A percentile compares a stretch with the other conserved stretches of the same genome.
Evolutionary conservation across 2,888 invertebrate species (phyloP).

Genomic region (Glomeris marginata): DNA sequence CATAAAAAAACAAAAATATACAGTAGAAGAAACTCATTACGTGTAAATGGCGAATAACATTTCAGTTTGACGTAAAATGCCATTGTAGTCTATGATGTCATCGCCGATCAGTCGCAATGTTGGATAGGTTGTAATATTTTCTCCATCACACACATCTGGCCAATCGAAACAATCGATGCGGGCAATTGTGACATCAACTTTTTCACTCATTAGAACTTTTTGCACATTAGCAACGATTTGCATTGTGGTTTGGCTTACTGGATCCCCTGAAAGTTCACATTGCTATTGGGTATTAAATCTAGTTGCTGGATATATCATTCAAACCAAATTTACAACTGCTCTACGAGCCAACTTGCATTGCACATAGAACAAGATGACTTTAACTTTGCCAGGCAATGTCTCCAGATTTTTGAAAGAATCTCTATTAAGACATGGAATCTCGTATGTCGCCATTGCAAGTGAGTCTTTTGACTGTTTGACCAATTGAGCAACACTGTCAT

Average conservation of each 20-base stretch:
- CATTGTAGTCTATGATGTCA: neutral
- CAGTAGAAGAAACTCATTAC: no score
- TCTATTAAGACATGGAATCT: no score
- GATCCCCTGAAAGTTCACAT: slow-evolving; percentile 2
- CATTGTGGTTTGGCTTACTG: neutral
- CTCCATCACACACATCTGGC: neutral
- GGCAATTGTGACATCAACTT: neutral
- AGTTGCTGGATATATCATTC: neutral
- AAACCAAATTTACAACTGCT: neutral
- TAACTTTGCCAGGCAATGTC: neutral
- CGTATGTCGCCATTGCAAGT: neutral
- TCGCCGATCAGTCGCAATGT: neutral
- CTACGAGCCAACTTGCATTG: neutral
- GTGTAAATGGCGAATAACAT: no score
- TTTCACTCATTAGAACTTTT: neutral
- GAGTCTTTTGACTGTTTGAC: neutral
- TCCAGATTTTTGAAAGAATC: no score
- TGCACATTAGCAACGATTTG: neutral
- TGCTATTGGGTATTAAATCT: no score
- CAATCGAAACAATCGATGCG: neutral
- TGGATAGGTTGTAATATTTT: neutral
- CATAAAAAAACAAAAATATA: no score
- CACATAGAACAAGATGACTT: neutral
- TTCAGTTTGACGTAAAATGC: no score
- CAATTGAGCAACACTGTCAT: slow-evolving; percentile 1